Evolutionary conservation across 2,797 vertebrate genomes (phyloP).

Genomic region (Mastacembelus armatus): DNA sequence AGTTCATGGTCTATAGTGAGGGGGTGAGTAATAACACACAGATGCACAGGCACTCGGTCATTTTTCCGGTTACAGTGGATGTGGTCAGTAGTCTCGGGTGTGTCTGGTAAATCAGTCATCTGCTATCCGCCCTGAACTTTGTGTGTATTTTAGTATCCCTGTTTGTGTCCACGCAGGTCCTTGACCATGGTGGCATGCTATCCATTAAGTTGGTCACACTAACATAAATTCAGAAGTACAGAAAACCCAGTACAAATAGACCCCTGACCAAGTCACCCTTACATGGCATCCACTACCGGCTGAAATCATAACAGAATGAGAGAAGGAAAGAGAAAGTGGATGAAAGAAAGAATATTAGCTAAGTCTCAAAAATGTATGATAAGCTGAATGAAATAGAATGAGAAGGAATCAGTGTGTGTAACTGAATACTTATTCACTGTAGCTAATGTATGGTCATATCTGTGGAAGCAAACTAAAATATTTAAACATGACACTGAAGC

Average conservation of each 20-base stretch:
- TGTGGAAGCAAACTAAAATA: not conserved
- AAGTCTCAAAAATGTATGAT: slow-evolving; percentile 3
- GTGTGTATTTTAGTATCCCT: slow-evolving; percentile 19
- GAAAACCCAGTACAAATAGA: slow-evolving; percentile 33
- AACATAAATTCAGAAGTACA: slow-evolving; percentile 43
- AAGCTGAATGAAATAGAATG: not conserved
- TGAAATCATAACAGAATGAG: slow-evolving; percentile 45
- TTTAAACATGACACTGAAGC: slow-evolving; percentile 20
- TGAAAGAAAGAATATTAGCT: not conserved
- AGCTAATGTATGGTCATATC: not conserved
- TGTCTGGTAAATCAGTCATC: slow-evolving; percentile 71
- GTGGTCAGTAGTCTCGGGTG: slow-evolving; percentile 73
- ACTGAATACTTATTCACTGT: not conserved
- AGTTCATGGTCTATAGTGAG: slow-evolving; percentile 77
- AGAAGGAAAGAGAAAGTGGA: not conserved
- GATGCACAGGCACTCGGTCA: slow-evolving; percentile 17
- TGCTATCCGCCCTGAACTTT: slow-evolving; percentile 28
- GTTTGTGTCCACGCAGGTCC: slow-evolving; percentile 31
- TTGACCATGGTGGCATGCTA: slow-evolving; percentile 63
- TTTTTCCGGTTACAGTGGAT: slow-evolving; percentile 67
- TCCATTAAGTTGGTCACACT: slow-evolving; percentile 68
- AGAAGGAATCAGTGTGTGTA: not conserved
- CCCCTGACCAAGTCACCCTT: slow-evolving; percentile 39
- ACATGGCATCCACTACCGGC: slow-evolving; percentile 34
- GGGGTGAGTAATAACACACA: slow-evolving; percentile 72